Base-by-base conservation (phyloP, 2,888 invertebrate genomes). In the Zootermopsis nevadensis region DNA sequence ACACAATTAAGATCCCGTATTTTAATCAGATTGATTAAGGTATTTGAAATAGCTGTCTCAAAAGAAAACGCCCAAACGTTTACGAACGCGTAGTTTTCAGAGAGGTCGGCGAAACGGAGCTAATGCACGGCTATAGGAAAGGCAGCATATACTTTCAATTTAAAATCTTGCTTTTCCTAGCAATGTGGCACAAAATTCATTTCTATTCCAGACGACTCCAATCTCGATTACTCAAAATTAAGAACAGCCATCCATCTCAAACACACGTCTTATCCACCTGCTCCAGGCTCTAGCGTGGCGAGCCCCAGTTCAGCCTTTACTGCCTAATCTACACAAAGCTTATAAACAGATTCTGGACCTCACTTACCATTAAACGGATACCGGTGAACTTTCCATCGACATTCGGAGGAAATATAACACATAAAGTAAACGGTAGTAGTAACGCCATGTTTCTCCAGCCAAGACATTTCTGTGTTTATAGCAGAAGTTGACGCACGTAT, bases 201-300 rank as follows among this genome's bases (percentile, higher is more conserved):
- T 74, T 74, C 74, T 74, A 74, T 74, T 74, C 74, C 38, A 38
- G 74, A 74, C 38, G 74, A 74, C 74, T 74, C 38, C 74, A 74
- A 74, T 74, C 38, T 74, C 74, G 74, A 74, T 74, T 74, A 74
- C 74, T 74, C 74, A 74, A 74, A 74, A 74, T 74, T 74, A 74
- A 74, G 74, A 74, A 74, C 2, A 74, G 74, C 74, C 24, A 74
- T 74, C 74, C 74, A 74, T 74, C 74, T 74, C 74, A 22, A 12
- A 38, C 74, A 74, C 38, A 74, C 74, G 74, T 74, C 74, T n/a
- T 33, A 38, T 24, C 74, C 74, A 74, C 74, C 74, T 74, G 74
- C 74, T 74, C 74, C 74, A 38, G 74, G 8, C 33, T 74, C 74
- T 42, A 38, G 33, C 74, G n/a, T 74, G 38, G 38, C 74, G 4